phyloP scores from a whole-genome alignment of 2,797 vertebrate species.

The Macroramphosus scolopax region DNA sequence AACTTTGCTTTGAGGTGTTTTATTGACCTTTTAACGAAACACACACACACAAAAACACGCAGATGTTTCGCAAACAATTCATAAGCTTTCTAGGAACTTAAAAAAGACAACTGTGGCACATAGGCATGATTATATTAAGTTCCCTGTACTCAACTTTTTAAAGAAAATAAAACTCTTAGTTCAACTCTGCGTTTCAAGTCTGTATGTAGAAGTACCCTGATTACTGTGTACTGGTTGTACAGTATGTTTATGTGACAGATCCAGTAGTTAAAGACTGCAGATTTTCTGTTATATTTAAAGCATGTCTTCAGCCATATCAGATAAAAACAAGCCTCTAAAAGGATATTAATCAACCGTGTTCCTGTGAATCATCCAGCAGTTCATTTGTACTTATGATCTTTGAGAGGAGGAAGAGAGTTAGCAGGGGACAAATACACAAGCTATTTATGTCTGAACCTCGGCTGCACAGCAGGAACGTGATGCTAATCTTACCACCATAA shows the following conservation, averaged over 20 bases:
- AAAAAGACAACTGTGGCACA: constrained; percentile 5
- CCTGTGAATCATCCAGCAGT: no score
- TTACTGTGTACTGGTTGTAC: no score
- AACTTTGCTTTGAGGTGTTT: constrained; percentile 10
- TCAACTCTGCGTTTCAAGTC: constrained; percentile 9
- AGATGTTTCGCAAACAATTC: no score
- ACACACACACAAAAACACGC: neutral
- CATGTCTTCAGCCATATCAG: neutral
- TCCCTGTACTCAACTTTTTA: constrained; percentile 28
- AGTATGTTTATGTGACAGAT: neutral
- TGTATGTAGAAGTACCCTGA: no score
- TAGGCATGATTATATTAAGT: constrained; percentile 31
- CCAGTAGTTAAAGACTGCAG: neutral
- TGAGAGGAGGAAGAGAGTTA: no score
- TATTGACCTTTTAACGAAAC: constrained; percentile 20
- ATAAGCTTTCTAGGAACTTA: constrained; percentile 42
- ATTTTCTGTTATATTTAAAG: neutral
- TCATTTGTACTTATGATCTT: no score
- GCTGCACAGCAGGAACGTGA: constrained; percentile 26
- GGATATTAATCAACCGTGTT: no score
- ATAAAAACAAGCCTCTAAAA: no score
- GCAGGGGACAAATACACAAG: neutral
- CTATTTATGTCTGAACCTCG: constrained; percentile 5
- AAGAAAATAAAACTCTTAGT: constrained; percentile 8
- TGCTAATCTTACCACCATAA: constrained; percentile 7